These are phyloP conservation scores for Zaprionus inermis DNA, from an alignment of 1,140 invertebrate species.

Conservation along the genomic window DNA sequence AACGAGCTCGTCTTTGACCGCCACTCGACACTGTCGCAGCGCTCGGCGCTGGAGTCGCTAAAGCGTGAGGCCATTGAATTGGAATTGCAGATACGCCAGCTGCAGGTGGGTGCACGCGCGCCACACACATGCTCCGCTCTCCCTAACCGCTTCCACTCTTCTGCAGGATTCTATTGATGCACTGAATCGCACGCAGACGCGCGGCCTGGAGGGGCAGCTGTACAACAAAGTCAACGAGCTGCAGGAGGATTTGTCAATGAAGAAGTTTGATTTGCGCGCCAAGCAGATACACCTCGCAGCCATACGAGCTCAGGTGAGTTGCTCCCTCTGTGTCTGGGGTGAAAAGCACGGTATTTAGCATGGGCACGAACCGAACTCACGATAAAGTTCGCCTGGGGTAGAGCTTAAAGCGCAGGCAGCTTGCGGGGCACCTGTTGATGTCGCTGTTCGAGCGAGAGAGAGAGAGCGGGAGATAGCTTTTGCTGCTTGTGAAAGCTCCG, in stretches of 20 bases:
- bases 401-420: slow-evolving; percentile 12
- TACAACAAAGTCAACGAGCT: slow-evolving; percentile 97
- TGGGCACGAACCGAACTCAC: slow-evolving; percentile 9
- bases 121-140: not conserved
- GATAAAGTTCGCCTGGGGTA: not conserved
- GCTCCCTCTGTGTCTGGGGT: not conserved
- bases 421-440: slow-evolving; percentile 37
- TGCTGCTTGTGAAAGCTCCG: not conserved
- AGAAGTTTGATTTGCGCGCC: slow-evolving; percentile 95
- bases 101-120: slow-evolving; percentile 85
- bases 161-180: slow-evolving; percentile 92
- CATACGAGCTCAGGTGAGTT: slow-evolving; percentile 93
- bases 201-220: slow-evolving; percentile 92
- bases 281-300: slow-evolving; percentile 95
- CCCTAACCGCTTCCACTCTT: not conserved
- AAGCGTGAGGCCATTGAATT: slow-evolving; percentile 92
- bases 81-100: slow-evolving; percentile 93
- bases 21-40: slow-evolving; percentile 89
- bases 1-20: slow-evolving; percentile 94
- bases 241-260: slow-evolving; percentile 97
- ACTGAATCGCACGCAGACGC: slow-evolving; percentile 93
- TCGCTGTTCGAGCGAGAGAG: not conserved
- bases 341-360: slow-evolving; percentile 24
- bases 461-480: slow-evolving; percentile 1
- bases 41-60: slow-evolving; percentile 91